These are phyloP conservation scores for Aproaerema taeniolella DNA, from an alignment of 2,888 invertebrate genomes.

Conservation along the genomic window DNA sequence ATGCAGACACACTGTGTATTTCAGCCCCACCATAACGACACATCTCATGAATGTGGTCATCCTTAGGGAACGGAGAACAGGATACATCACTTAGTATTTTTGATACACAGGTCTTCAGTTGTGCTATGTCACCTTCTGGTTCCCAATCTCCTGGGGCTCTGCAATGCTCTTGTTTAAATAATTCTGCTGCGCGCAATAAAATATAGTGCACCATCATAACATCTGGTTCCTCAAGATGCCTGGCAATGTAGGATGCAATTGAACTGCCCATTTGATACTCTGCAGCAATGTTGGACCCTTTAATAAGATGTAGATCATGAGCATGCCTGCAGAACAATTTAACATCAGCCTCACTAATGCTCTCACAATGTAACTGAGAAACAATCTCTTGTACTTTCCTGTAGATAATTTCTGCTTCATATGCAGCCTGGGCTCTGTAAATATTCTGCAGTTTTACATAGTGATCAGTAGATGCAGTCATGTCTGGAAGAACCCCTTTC, in stretches of 20 bases:
- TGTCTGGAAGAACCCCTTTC: conserved; percentile 93
- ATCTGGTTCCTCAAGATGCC: conserved; percentile 88
- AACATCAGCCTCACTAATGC: conserved; percentile 88
- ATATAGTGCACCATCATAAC: conserved; percentile 93
- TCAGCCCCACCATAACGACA: conserved; percentile 97
- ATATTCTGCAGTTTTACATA: conserved; percentile 94
- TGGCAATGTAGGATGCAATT: conserved; percentile 77
- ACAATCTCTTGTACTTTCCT: conserved; percentile 88
- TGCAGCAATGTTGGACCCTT: conserved; percentile 87
- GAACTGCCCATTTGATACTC: conserved; percentile 85
- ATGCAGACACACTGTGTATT: conserved; percentile 95
- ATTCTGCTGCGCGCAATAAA: conserved; percentile 92
- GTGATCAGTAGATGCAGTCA: conserved; percentile 96
- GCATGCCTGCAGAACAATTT: conserved; percentile 94
- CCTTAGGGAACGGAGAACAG: conserved; percentile 86
- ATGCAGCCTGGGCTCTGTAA: conserved; percentile 88
- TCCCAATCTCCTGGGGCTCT: conserved; percentile 93
- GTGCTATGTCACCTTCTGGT: conserved; percentile 93
- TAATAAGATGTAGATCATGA: conserved; percentile 85
- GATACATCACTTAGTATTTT: conserved; percentile 93
- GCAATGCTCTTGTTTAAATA: conserved; percentile 92
- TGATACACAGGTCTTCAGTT: conserved; percentile 84
- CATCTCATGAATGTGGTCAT: conserved; percentile 96
- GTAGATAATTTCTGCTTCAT: conserved; percentile 89
- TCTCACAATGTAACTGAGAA: conserved; percentile 85